Evolutionary conservation across 2,113 vertebrate species (phyloP), one percentile per base, ranked within the genome.

Genomic region (Sarotherodon lohbergeri): DNA sequence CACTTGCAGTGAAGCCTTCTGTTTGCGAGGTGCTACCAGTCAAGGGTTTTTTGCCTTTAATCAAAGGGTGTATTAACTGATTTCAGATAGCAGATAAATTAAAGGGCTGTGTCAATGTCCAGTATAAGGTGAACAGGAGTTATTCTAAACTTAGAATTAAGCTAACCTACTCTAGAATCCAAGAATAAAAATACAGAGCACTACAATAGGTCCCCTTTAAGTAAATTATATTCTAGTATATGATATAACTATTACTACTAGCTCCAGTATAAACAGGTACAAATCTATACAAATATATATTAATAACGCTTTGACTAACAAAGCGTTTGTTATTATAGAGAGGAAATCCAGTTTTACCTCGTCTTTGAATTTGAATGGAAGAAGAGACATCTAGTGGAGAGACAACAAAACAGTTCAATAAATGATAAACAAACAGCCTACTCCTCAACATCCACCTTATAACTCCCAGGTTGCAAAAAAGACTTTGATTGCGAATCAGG

Each of bases 381-480:
- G 96, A 95, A 6, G 95, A 95, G 88, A 96, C 96, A 95, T 96
- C 96, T 97, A 82, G 87, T 83, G 88, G 89, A 83, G 39, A 90
- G 36, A 93, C 43, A 36, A 80, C 27, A 52, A 24, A 88, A 9
- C 16, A 78, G 87, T 52, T 34, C n/a, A 86, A 9, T 89, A 59
- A 52, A 17, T 8, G 14, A 43, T 14, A 29, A 56, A 41, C n/a
- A 39, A 9, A 56, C 9, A 29, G 19, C 7, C 27, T 55, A 61
- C 52, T 3, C 4, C 9, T 32, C 19, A 6, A 56, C 9, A 16
- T n/a, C 39, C 9, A 79, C 14, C 1, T 3, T 59, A 9, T 46
- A 52, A 50, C 16, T 9, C 14, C 19, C n/a, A 61, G 41, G 14
- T 76, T 76, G 29, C 5, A 66, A 16, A 29, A 22, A 29, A 22